Evolutionary conservation across 2,888 invertebrate species (phyloP).

Genomic region (Furcula furcula): DNA sequence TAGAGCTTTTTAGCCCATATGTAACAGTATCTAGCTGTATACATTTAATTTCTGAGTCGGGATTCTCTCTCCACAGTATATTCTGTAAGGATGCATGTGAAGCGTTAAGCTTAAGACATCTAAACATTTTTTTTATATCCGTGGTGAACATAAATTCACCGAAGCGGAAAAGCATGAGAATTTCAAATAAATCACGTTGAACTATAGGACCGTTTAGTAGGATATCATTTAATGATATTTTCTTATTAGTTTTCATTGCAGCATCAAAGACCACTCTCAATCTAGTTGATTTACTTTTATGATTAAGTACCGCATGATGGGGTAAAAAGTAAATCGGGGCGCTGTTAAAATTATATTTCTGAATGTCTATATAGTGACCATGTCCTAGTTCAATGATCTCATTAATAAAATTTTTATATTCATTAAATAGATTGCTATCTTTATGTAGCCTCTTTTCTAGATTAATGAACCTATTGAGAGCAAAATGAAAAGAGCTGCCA

Average conservation of each 20-base stretch:
- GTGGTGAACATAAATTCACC: background rate
- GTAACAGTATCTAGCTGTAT: conserved; percentile 3
- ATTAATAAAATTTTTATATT: background rate
- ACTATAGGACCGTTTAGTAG: background rate
- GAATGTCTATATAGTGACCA: background rate
- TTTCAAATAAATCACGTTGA: background rate
- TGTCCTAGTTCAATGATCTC: background rate
- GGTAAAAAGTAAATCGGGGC: background rate
- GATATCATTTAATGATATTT: background rate
- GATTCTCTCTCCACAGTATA: background rate
- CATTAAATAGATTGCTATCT: no score
- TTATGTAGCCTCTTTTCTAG: no score
- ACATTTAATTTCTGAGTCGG: background rate
- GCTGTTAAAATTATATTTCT: background rate
- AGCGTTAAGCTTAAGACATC: background rate
- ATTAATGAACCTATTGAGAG: no score
- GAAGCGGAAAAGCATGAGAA: background rate
- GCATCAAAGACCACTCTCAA: conserved; percentile 2
- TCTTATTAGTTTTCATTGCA: background rate
- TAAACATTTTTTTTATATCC: background rate
- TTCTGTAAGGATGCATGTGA: background rate
- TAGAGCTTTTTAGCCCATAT: conserved; percentile 7
- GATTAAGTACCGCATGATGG: background rate
- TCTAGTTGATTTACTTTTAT: background rate
- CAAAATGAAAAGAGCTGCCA: no score